phyloP scores from a whole-genome alignment of 2,113 vertebrate genomes.

The Rhombomys opimus region DNA sequence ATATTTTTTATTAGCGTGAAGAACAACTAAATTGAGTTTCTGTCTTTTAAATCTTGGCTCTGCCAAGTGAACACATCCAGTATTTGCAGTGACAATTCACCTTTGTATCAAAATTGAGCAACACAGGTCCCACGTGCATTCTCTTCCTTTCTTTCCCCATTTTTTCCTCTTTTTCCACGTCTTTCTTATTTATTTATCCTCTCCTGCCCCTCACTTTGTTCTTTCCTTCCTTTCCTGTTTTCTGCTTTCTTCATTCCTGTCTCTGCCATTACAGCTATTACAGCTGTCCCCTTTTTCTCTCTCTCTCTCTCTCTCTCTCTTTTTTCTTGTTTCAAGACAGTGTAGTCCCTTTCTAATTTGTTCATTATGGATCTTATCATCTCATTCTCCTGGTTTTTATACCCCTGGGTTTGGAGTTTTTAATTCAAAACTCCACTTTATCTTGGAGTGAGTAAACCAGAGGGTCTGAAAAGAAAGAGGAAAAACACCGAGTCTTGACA shows the following conservation, averaged over 20 bases:
- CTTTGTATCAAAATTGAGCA: conserved; percentile 58
- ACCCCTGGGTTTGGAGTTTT: conserved; percentile 57
- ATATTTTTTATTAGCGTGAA: conserved; percentile 84
- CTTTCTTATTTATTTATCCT: neutral
- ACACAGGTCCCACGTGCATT: neutral
- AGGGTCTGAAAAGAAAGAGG: conserved; percentile 23
- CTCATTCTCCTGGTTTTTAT: conserved; percentile 46
- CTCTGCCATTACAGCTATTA: too few relatives aligned
- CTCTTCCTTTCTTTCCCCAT: neutral
- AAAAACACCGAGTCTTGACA: conserved; percentile 65
- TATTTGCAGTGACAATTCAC: conserved; percentile 72
- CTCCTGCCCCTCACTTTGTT: too few relatives aligned
- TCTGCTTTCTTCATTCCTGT: neutral
- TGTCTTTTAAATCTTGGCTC: conserved; percentile 79
- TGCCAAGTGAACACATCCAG: conserved; percentile 78
- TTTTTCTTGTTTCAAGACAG: neutral
- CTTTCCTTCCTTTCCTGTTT: rapidly evolving
- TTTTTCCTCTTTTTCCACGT: neutral
- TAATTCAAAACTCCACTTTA: conserved; percentile 63
- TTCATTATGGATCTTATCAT: conserved; percentile 38
- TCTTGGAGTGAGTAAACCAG: conserved; percentile 62
- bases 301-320: neutral
- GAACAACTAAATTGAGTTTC: conserved; percentile 75
- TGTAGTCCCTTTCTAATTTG: neutral
- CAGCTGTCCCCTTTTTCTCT: neutral